Evolutionary conservation across 2,888 invertebrate species (phyloP).

Genomic region (Diarsia dahlii): DNA sequence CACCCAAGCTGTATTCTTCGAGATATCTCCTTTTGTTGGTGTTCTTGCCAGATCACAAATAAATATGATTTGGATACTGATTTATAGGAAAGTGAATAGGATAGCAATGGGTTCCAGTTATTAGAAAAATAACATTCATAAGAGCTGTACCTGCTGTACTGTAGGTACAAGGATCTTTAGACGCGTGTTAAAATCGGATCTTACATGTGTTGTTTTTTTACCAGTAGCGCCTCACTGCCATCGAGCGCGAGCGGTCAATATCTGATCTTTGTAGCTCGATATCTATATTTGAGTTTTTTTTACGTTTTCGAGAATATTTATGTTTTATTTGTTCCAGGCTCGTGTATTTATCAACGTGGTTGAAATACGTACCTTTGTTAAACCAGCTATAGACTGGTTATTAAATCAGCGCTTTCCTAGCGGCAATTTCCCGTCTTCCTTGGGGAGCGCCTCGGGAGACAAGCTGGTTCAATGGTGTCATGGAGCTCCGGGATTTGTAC

Average conservation of each 20-base stretch:
- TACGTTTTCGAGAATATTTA: neutral
- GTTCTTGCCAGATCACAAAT: conserved; percentile 2
- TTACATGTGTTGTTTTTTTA: neutral
- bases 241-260: neutral
- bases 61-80: neutral
- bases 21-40: too few species aligned
- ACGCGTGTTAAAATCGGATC: neutral
- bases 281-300: neutral
- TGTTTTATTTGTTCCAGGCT: conserved; percentile 82
- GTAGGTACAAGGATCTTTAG: neutral
- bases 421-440: conserved; percentile 95
- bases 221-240: neutral
- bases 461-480: conserved; percentile 98
- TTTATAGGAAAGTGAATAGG: neutral
- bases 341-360: conserved; percentile 88
- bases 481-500: conserved; percentile 97
- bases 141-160: neutral
- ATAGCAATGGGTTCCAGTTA: neutral
- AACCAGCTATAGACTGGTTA: conserved; percentile 93
- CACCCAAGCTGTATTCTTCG: too few species aligned
- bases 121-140: neutral
- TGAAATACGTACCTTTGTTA: conserved; percentile 91
- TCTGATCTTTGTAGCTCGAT: neutral
- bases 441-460: conserved; percentile 92
- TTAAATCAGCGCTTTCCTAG: conserved; percentile 90